Evolutionary conservation across 2,113 vertebrate genomes (phyloP).

Genomic region (Heteronetta atricapilla): DNA sequence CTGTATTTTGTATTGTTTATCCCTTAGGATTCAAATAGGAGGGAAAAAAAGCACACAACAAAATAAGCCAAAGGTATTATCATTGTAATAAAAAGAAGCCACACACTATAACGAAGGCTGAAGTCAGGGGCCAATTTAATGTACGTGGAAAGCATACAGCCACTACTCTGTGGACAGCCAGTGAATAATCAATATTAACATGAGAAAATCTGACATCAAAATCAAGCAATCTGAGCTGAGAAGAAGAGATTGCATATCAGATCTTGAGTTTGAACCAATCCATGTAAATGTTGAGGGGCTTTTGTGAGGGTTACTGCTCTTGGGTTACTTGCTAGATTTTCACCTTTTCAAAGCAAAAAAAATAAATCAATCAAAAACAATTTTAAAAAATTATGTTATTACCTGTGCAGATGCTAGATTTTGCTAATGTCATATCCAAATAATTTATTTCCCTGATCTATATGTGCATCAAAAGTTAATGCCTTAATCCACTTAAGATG

Average conservation of each 20-base stretch:
- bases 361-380: too few species aligned
- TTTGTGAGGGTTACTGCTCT: background rate
- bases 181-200: background rate
- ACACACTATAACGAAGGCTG: background rate
- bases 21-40: background rate
- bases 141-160: background rate
- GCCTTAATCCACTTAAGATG: background rate
- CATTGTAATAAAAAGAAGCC: background rate
- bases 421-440: constrained; percentile 7
- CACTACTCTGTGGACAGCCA: background rate
- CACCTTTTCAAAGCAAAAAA: background rate
- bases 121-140: background rate
- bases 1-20: background rate
- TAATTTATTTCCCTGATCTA: constrained; percentile 13
- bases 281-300: background rate
- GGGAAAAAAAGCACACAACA: background rate
- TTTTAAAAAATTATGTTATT: background rate
- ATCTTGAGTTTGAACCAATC: background rate
- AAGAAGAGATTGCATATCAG: background rate
- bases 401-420: constrained; percentile 44
- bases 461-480: background rate
- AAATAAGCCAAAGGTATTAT: background rate
- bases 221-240: accelerated
- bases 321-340: background rate
- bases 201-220: background rate